Conservation (phyloP, 2,113 vertebrate species). For the Vulpes vulpes region DNA sequence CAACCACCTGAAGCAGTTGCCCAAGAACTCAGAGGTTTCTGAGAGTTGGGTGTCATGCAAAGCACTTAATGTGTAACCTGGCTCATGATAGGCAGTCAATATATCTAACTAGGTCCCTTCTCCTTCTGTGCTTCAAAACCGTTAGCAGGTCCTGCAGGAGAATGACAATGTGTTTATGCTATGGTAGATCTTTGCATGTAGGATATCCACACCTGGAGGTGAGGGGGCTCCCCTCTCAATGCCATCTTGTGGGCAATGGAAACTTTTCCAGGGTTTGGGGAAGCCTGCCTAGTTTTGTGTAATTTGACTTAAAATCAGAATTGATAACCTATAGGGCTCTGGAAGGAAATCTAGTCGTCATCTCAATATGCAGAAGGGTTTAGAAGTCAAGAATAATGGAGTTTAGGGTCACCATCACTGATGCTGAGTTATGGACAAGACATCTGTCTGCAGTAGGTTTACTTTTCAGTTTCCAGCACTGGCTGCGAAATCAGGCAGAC, state of each 20-base stretch:
- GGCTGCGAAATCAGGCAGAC: background rate
- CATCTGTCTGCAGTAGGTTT: background rate
- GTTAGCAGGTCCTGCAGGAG: background rate
- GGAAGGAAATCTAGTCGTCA: background rate
- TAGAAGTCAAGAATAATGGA: background rate
- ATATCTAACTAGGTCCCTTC: background rate
- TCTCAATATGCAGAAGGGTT: background rate
- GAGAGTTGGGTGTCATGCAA: background rate
- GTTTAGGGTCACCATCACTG: background rate
- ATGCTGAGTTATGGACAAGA: background rate
- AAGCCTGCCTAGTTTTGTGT: background rate
- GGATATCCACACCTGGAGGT: background rate
- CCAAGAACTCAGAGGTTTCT: background rate
- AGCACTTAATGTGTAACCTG: background rate
- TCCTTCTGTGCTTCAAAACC: background rate
- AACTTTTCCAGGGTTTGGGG: slow-evolving; percentile 40
- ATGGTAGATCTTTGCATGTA: rapidly evolving
- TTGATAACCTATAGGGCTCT: background rate
- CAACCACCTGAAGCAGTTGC: background rate
- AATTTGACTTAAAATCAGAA: background rate
- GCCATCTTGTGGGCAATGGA: slow-evolving; percentile 63
- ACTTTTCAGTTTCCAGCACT: background rate
- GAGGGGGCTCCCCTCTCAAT: slow-evolving; percentile 19
- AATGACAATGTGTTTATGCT: background rate
- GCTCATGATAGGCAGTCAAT: background rate